Evolutionary conservation across 2,113 vertebrate species (phyloP).

Genomic region (rat (Rattus norvegicus)): DNA sequence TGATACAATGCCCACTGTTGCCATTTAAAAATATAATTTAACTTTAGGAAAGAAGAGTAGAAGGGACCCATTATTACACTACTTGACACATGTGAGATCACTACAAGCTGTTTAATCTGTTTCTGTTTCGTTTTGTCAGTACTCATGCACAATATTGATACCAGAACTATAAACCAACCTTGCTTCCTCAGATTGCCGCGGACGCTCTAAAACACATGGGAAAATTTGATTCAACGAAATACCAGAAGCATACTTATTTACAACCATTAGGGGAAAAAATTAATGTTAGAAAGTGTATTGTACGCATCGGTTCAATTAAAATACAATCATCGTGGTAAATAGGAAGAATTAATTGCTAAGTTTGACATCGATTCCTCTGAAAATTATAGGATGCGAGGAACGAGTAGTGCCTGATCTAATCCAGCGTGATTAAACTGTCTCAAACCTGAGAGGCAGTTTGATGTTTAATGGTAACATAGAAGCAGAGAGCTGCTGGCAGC

Average conservation of each 20-base stretch:
- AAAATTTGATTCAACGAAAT: not conserved
- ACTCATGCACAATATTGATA: not conserved
- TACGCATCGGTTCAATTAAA: constrained; percentile 24
- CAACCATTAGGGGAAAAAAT: not conserved
- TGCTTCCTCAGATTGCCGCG: not conserved
- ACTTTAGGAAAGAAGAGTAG: not conserved
- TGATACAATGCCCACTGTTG: not conserved
- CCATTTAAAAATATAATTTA: not conserved
- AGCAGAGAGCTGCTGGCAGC: not conserved
- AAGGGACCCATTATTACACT: not conserved
- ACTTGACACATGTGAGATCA: not conserved
- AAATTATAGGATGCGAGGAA: not conserved
- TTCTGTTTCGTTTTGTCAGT: not conserved
- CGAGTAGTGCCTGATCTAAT: not conserved
- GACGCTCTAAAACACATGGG: not conserved
- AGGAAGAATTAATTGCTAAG: not conserved
- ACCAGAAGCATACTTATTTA: not conserved
- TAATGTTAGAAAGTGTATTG: not conserved
- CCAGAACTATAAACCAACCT: not conserved
- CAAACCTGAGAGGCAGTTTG: not conserved
- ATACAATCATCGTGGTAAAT: not conserved
- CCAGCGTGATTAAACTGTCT: not conserved
- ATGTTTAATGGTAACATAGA: not conserved
- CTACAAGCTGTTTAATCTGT: not conserved
- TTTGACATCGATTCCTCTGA: not conserved